These are phyloP conservation scores for Octonoba sinensis DNA, from an alignment of 2,888 invertebrate species.

Conservation along the genomic window DNA sequence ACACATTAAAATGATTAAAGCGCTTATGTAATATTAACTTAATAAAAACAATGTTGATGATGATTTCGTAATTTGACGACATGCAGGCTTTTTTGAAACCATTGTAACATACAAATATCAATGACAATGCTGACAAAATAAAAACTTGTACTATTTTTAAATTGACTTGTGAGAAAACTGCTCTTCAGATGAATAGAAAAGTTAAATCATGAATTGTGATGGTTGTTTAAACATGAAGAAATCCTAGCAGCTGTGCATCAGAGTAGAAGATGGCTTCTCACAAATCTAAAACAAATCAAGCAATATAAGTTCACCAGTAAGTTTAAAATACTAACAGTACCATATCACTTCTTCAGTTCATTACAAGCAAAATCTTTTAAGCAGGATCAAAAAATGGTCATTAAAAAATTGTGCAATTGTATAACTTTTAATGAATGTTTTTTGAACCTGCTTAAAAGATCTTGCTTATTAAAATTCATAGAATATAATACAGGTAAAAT, in stretches of 20 bases:
- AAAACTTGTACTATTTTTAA: constrained; percentile 53
- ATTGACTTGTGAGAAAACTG: constrained; percentile 47
- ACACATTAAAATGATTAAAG: constrained; percentile 32
- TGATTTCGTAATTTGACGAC: constrained; percentile 40
- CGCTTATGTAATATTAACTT: constrained; percentile 42
- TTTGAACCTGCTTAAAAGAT: too few species aligned
- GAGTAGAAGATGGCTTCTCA: constrained; percentile 32
- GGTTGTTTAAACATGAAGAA: constrained; percentile 19
- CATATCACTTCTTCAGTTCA: too few species aligned
- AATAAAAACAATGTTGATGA: constrained; percentile 35
- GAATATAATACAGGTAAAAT: too few species aligned
- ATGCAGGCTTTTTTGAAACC: neutral
- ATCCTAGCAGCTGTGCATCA: constrained; percentile 38
- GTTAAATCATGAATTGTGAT: constrained; percentile 31
- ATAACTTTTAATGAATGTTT: too few species aligned
- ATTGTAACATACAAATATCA: constrained; percentile 41
- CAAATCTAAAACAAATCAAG: constrained; percentile 24
- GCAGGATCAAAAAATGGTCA: too few species aligned
- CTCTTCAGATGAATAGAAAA: constrained; percentile 39
- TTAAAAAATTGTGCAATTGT: too few species aligned
- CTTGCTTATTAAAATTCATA: too few species aligned
- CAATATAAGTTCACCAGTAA: too few species aligned
- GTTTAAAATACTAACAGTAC: too few species aligned
- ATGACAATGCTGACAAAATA: constrained; percentile 52
- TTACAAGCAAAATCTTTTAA: too few species aligned